A percentile compares a stretch with the other conserved stretches of the same genome.
Conservation (phyloP, 2,797 vertebrate genomes). For the Siniperca obscura region DNA sequence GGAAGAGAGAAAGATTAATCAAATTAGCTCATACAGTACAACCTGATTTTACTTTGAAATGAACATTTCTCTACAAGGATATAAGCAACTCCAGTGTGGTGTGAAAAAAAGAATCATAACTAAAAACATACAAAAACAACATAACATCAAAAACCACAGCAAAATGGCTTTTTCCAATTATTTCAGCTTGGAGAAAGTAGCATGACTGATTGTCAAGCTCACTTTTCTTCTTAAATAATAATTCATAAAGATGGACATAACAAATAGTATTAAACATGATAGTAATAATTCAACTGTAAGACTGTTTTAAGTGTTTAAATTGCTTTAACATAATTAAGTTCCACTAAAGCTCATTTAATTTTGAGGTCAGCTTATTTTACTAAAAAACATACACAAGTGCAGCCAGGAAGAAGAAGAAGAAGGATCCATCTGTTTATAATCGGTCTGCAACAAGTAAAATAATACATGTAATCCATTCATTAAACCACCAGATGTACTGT, state of each 20-base stretch:
- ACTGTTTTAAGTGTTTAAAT: constrained; percentile 33
- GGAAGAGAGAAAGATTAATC: constrained; percentile 8
- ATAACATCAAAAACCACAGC: constrained; percentile 21
- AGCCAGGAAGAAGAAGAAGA: constrained; percentile 21
- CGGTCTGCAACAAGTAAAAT: constrained; percentile 30
- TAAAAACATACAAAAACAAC: constrained; percentile 35
- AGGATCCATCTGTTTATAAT: constrained; percentile 32
- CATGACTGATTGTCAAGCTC: constrained; percentile 66
- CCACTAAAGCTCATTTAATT: constrained; percentile 48
- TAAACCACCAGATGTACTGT: constrained; percentile 45
- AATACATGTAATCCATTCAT: constrained; percentile 35
- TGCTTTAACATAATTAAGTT: constrained; percentile 34
- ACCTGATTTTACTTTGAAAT: constrained; percentile 28
- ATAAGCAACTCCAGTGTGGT: constrained; percentile 28
- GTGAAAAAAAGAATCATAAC: constrained; percentile 6
- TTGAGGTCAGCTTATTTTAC: constrained; percentile 51
- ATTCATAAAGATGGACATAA: constrained; percentile 36
- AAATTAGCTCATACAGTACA: constrained; percentile 27
- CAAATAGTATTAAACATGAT: constrained; percentile 21
- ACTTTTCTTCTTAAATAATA: constrained; percentile 33
- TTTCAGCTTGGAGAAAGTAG: constrained; percentile 40
- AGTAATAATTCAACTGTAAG: constrained; percentile 16
- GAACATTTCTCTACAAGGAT: constrained; percentile 16
- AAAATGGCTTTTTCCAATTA: constrained; percentile 42
- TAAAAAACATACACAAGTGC: constrained; percentile 43